Evolutionary conservation across 2,888 invertebrate species (phyloP).

Genomic region (Halictus quadricinctus): DNA sequence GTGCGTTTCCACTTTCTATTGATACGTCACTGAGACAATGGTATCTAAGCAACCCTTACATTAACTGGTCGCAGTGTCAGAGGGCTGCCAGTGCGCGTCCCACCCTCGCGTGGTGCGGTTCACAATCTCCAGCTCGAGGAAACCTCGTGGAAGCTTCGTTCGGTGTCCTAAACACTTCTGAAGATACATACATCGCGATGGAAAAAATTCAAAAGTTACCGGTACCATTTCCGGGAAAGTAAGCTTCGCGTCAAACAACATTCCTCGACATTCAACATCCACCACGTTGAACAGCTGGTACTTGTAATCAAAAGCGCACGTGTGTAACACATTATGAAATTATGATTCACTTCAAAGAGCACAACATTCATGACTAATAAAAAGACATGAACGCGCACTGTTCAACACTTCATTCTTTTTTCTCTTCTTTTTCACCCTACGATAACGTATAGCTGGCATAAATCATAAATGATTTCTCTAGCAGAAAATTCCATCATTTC

Average conservation of each 20-base stretch:
- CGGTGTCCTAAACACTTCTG: conserved; percentile 28
- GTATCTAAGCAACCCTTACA: conserved; percentile 79
- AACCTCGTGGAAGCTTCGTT: conserved; percentile 55
- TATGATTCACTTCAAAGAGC: background rate
- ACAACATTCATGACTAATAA: conserved; percentile 3
- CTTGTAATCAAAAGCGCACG: conserved; percentile 33
- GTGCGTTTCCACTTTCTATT: conserved; percentile 45
- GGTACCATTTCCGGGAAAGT: conserved; percentile 30
- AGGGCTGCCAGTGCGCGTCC: conserved; percentile 75
- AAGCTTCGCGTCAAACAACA: conserved; percentile 21
- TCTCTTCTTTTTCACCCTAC: too few relatives aligned
- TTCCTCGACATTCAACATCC: background rate
- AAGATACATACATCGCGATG: conserved; percentile 39
- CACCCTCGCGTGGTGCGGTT: conserved; percentile 72
- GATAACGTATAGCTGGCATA: background rate
- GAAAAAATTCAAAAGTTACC: conserved; percentile 27
- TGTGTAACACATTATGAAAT: conserved; percentile 18
- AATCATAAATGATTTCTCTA: background rate
- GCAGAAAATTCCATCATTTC: background rate
- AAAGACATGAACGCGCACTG: background rate
- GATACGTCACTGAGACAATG: conserved; percentile 71
- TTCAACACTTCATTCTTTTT: background rate
- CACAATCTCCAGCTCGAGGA: conserved; percentile 39
- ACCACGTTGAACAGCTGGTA: background rate
- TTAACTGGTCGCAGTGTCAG: conserved; percentile 71